Percentiles rank a stretch among this genome's conserved stretches.
Evolutionary conservation across 92 coral and sea anemone genomes (phyloP).

Genomic region (Desmophyllum pertusum): DNA sequence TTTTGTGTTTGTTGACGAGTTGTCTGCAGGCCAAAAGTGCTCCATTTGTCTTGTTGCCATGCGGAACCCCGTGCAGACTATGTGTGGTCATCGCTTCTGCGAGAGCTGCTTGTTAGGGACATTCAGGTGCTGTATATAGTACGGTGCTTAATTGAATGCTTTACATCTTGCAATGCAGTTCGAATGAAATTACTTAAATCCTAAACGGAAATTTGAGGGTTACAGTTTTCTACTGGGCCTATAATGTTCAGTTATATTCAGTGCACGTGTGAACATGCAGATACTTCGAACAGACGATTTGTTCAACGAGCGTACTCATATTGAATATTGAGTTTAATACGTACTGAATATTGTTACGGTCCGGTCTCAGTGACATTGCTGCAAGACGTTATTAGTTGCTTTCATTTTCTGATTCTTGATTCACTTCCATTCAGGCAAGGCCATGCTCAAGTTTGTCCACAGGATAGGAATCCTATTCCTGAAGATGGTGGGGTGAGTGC

Average conservation of each 20-base stretch:
- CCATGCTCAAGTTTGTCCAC: constrained; percentile 15
- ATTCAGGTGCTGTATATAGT: constrained; percentile 34
- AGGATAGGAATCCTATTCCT: constrained; percentile 29
- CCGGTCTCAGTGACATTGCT: too few species aligned
- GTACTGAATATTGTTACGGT: not conserved
- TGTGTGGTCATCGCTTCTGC: constrained; percentile 77
- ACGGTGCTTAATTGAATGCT: not conserved
- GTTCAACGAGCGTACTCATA: not conserved
- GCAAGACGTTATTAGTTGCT: not conserved
- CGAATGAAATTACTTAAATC: too few species aligned
- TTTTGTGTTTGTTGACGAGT: constrained; percentile 14
- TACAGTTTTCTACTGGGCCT: not conserved
- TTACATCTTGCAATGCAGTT: not conserved
- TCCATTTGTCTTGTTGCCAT: constrained; percentile 51
- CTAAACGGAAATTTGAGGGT: not conserved
- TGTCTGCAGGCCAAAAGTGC: constrained; percentile 54
- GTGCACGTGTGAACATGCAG: not conserved
- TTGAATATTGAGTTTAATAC: not conserved
- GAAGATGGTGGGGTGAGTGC: constrained; percentile 25
- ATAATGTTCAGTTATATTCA: too few species aligned
- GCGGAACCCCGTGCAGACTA: constrained; percentile 60
- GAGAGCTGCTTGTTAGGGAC: constrained; percentile 40
- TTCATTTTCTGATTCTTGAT: not conserved
- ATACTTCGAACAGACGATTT: too few species aligned
- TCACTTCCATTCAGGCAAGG: constrained; percentile 3